These are phyloP conservation scores for Nephrotoma guestfalica DNA, from an alignment of 2,888 invertebrate species.

Conservation along the genomic window DNA sequence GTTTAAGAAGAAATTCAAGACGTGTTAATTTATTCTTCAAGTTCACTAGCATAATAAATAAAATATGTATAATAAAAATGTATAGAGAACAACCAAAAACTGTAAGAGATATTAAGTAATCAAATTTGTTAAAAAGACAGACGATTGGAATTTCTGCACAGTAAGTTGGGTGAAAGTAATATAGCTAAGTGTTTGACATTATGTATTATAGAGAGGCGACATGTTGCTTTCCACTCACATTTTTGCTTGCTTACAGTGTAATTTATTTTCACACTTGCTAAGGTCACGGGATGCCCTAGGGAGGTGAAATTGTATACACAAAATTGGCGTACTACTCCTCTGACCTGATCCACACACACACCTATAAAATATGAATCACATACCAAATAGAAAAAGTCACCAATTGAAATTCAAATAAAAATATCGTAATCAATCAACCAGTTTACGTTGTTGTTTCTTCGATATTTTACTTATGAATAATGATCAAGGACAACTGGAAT, in stretches of 20 bases:
- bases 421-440: background rate
- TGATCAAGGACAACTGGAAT: too few relatives aligned
- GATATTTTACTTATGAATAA: background rate
- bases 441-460: background rate
- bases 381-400: background rate
- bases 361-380: background rate
- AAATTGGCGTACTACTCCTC: background rate
- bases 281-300: background rate
- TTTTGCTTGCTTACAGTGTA: too few relatives aligned
- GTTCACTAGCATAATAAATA: background rate
- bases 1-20: background rate
- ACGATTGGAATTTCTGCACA: background rate
- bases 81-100: background rate
- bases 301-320: background rate
- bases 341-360: background rate
- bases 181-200: background rate
- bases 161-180: background rate
- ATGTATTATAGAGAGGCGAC: too few relatives aligned
- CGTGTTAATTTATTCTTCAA: background rate
- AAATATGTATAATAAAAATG: background rate
- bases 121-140: background rate
- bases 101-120: background rate
- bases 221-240: too few relatives aligned
- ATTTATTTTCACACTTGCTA: background rate
- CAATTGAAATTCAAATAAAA: background rate